Evolutionary conservation across 64 coral and sea anemone genomes (phyloP), one percentile per base, ranked within the genome.

Genomic region (Orbicella faveolata): DNA sequence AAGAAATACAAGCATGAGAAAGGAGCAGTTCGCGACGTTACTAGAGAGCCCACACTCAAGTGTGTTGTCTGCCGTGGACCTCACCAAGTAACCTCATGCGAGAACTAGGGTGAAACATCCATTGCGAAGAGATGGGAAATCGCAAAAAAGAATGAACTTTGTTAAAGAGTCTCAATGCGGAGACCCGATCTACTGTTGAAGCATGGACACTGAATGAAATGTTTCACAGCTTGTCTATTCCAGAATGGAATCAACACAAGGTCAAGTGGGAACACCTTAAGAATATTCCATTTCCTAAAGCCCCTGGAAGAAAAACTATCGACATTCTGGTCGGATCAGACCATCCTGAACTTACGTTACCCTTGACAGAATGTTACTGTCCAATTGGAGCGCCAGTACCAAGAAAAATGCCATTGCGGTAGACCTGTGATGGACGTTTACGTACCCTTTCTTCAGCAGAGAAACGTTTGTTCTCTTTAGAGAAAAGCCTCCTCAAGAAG

Each of bases 241-340:
- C 86, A 75, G 48, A 76, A 9, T 88, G 86, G 70, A 88, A 44
- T 61, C 68, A 72, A 12, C 72, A 88, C 73, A 30, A 88, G 19
- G 41, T 30, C 30, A 30, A 30, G 30, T 30, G 30, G 30, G 30
- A 30, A 30, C 30, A 30, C 30, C 30, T 30, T 30, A 30, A 30
- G 30, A 30, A 30, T 30, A 30, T 30, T 30, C 30, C 30, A 30
- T 30, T 30, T 30, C 30, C 30, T 30, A 30, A 30, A 30, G 30
- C 30, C 30, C 30, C 30, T 30, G 30, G 30, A 30, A 30, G 86
- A n/a, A 88, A 88, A 20, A 69, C 64, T 14, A 72, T 75, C 17
- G 69, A 88, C 70, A 52, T 75, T 8, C 30, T 88, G 67, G 75
- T 88, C 11, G 69, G 86, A 57, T 73, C 86, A 74, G 86, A 88